Evolutionary conservation across 1,140 invertebrate genomes (phyloP).

Genomic region (Drosophila obscura): DNA sequence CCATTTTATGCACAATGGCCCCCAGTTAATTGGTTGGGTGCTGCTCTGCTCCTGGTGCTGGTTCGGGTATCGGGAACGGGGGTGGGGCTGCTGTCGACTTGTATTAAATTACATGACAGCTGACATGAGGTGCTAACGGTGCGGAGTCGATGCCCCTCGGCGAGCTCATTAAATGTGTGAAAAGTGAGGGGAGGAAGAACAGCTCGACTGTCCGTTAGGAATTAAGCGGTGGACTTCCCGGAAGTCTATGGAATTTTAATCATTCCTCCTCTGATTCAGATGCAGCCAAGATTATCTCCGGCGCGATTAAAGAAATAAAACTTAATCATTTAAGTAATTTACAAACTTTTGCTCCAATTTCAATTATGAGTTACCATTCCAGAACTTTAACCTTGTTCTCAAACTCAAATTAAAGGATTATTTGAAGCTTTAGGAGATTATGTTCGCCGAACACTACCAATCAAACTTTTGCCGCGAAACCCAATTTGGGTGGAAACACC

Average conservation of each 20-base stretch:
- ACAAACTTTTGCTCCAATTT: too few species aligned
- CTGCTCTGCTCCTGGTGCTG: constrained; percentile 20
- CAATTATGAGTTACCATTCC: too few species aligned
- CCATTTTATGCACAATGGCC: constrained; percentile 59
- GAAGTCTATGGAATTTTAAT: constrained; percentile 54
- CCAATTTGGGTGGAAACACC: constrained; percentile 4
- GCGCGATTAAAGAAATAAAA: constrained; percentile 4
- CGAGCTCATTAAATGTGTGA: constrained; percentile 65
- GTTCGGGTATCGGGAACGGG: too few species aligned
- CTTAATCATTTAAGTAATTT: neutral
- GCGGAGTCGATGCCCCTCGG: constrained; percentile 2
- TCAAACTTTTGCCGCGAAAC: neutral
- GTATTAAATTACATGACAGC: constrained; percentile 81
- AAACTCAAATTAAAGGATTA: too few species aligned
- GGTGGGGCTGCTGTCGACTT: constrained; percentile 16
- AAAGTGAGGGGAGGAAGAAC: constrained; percentile 16
- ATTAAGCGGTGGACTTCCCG: constrained; percentile 56
- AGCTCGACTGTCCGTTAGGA: constrained; percentile 39
- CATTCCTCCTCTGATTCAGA: constrained; percentile 23
- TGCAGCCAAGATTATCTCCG: constrained; percentile 27
- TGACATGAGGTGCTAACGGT: constrained; percentile 61
- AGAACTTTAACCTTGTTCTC: too few species aligned
- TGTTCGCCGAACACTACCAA: too few species aligned
- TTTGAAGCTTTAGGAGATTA: too few species aligned
- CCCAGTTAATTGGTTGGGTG: constrained; percentile 79